Evolutionary conservation across 2,113 vertebrate genomes (phyloP).

Genomic region (Crypturellus undulatus): DNA sequence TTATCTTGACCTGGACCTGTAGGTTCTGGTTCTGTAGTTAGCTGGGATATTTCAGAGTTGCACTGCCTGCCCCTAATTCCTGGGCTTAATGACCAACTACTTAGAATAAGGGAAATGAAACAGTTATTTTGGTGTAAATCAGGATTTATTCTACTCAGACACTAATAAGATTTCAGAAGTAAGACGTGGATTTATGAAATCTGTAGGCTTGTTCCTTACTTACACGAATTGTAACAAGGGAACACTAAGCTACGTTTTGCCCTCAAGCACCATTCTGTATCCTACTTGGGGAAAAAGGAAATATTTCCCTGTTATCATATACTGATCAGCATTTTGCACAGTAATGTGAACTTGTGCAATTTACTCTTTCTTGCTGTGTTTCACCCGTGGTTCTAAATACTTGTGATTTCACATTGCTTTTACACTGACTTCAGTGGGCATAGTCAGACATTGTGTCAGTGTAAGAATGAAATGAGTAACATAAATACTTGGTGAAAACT

Average conservation of each 20-base stretch:
- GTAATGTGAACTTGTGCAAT: background rate
- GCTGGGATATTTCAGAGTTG: background rate
- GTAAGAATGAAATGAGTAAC: background rate
- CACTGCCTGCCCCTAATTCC: background rate
- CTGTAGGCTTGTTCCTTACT: background rate
- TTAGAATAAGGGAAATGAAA: background rate
- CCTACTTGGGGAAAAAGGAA: background rate
- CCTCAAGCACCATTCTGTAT: background rate
- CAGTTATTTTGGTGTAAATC: conserved; percentile 10
- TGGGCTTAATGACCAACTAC: background rate
- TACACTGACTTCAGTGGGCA: background rate
- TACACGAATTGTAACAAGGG: background rate
- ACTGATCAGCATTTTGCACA: background rate
- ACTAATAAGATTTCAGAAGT: conserved; percentile 46
- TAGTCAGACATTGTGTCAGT: background rate
- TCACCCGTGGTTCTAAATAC: background rate
- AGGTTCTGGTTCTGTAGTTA: background rate
- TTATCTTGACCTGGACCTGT: background rate
- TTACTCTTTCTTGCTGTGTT: background rate
- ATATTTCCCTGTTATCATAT: background rate
- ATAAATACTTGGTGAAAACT: background rate
- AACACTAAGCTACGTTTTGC: background rate
- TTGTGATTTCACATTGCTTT: background rate
- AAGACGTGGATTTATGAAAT: conserved; percentile 51
- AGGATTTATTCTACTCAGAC: conserved; percentile 22